Conservation (phyloP, 2,888 invertebrate genomes). For the Acleris literana region DNA sequence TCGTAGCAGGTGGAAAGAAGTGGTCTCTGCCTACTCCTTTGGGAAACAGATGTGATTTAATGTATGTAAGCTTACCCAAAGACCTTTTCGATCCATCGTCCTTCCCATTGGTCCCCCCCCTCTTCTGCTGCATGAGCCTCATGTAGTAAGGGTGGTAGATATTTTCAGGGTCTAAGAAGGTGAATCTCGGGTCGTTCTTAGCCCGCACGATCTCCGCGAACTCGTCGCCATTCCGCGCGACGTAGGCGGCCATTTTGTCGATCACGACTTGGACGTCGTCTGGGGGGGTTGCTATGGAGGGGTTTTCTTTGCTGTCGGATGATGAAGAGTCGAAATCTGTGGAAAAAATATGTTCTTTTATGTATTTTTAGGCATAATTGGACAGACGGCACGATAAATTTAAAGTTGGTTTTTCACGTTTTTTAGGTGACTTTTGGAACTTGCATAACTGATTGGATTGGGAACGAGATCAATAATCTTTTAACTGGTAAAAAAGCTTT, state of each 20-base stretch:
- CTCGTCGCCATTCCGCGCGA: slow-evolving; percentile 96
- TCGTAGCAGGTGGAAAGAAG: too few relatives aligned
- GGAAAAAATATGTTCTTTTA: too few relatives aligned
- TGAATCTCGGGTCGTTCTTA: slow-evolving; percentile 93
- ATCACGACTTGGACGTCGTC: slow-evolving; percentile 93
- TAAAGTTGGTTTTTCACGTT: too few relatives aligned
- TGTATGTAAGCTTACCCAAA: slow-evolving; percentile 18
- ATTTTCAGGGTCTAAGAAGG: slow-evolving; percentile 91
- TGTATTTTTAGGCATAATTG: too few relatives aligned
- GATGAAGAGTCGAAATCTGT: slow-evolving; percentile 70
- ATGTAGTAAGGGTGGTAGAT: slow-evolving; percentile 92
- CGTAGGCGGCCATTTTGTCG: slow-evolving; percentile 98
- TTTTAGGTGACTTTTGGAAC: too few relatives aligned
- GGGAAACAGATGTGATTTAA: too few relatives aligned
- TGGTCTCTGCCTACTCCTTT: too few relatives aligned
- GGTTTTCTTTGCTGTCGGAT: slow-evolving; percentile 58
- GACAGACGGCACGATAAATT: too few relatives aligned
- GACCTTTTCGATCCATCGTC: slow-evolving; percentile 41
- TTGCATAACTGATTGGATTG: too few relatives aligned
- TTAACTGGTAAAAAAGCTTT: too few relatives aligned
- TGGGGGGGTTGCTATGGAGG: slow-evolving; percentile 86
- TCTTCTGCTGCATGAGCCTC: slow-evolving; percentile 66
- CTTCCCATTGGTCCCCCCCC: slow-evolving; percentile 57
- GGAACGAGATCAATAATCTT: too few relatives aligned
- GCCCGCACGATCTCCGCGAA: slow-evolving; percentile 94